Conservation (phyloP, 2,113 vertebrate genomes). For the Campylomormyrus tamandua region DNA sequence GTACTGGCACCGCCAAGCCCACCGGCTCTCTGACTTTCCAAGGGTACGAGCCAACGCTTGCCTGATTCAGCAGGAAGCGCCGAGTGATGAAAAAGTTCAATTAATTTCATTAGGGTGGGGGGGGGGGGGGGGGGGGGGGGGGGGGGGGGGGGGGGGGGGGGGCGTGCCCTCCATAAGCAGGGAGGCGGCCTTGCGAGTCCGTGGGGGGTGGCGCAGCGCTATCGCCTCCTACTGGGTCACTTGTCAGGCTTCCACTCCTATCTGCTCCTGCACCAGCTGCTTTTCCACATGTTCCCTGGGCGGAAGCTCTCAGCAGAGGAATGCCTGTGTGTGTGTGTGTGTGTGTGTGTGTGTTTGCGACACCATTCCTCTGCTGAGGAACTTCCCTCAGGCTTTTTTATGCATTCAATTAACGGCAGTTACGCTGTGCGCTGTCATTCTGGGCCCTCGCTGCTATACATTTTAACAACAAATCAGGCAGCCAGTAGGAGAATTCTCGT, state of each 20-base stretch:
- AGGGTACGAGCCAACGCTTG: not conserved
- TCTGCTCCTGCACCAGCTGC: constrained; percentile 4
- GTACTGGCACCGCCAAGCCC: not conserved
- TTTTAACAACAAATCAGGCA: not conserved
- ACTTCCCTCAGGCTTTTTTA: not conserved
- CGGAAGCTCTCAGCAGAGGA: not conserved
- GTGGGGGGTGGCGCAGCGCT: not conserved
- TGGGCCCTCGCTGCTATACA: not conserved
- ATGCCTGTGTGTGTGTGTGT: not conserved
- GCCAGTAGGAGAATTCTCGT: not conserved
- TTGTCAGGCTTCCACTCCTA: not conserved
- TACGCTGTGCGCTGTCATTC: not conserved
- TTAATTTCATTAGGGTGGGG: not conserved
- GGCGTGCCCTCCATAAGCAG: not conserved
- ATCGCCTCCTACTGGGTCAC: constrained; percentile 5
- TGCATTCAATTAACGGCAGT: not conserved
- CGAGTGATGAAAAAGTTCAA: not conserved
- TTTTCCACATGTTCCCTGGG: constrained; percentile 17
- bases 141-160: not conserved
- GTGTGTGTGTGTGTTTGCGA: not conserved
- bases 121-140: too few species aligned
- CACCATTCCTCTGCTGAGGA: not conserved
- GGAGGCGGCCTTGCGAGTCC: not conserved
- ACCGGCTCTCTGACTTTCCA: not conserved
- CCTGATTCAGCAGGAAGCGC: not conserved